A percentile compares a stretch with the other conserved stretches of the same genome.
Conservation (phyloP, 2,113 vertebrate species). For the Nerophis ophidion region DNA sequence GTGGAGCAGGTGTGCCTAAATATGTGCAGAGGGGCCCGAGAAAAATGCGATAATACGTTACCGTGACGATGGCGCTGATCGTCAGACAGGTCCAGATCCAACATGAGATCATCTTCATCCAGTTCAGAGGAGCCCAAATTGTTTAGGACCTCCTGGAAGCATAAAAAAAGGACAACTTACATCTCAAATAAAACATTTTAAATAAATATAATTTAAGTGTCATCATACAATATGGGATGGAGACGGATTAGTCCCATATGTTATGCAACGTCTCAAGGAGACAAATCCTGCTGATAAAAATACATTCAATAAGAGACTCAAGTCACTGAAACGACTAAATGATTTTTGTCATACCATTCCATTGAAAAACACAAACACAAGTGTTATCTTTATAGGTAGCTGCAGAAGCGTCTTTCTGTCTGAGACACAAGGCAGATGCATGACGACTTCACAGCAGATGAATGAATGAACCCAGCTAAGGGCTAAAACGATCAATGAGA, state of each 20-base stretch:
- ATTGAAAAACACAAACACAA: not conserved
- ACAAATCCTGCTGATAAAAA: constrained; percentile 3
- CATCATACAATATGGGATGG: not conserved
- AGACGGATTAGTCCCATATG: constrained; percentile 8
- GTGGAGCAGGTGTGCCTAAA: too few relatives aligned
- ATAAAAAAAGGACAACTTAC: constrained; percentile 13
- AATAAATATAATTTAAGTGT: not conserved
- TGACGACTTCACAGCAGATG: not conserved
- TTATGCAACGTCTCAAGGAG: not conserved
- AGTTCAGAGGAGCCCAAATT: constrained; percentile 94
- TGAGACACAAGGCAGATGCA: not conserved
- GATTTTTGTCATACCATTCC: constrained; percentile 3
- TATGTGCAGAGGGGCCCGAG: too few relatives aligned
- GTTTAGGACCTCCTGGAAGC: constrained; percentile 86
- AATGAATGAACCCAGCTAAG: not conserved
- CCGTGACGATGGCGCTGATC: constrained; percentile 85
- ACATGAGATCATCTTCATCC: constrained; percentile 97
- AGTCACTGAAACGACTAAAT: constrained; percentile 1
- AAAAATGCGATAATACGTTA: constrained; percentile 48
- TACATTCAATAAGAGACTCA: not conserved
- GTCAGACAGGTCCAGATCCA: constrained; percentile 92
- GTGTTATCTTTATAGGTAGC: not conserved
- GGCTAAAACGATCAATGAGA: not conserved
- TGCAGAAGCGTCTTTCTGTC: not conserved
- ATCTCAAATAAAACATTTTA: not conserved